Evolutionary conservation across 2,888 invertebrate genomes (phyloP).

Genomic region (Tiliacea aurago): DNA sequence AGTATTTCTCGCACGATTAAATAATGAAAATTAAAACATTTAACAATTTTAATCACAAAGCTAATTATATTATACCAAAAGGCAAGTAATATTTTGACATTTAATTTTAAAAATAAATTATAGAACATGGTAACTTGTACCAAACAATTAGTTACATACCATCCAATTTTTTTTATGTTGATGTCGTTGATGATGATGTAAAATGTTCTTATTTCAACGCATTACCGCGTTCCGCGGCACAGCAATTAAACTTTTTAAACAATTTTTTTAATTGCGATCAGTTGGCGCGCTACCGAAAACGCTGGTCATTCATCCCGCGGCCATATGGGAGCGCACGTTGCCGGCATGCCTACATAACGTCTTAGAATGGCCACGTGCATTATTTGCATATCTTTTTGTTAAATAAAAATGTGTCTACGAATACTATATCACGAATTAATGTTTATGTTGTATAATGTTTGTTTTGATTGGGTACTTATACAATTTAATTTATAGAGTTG

Average conservation of each 20-base stretch:
- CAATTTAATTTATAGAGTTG: not conserved
- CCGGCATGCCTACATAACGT: constrained; percentile 55
- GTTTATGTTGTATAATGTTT: no score
- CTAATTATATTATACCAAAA: not conserved
- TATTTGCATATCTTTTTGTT: constrained; percentile 72
- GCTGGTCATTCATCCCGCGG: constrained; percentile 87
- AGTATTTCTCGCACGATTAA: constrained; percentile 27
- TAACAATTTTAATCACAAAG: not conserved
- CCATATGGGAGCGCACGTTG: constrained; percentile 85
- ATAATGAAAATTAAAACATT: not conserved
- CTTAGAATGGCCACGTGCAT: constrained; percentile 82
- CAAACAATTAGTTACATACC: constrained; percentile 11
- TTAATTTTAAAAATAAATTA: not conserved
- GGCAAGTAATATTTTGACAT: not conserved
- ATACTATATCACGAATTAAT: constrained; percentile 30
- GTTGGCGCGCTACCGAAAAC: constrained; percentile 79
- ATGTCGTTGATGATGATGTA: no score
- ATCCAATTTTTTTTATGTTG: constrained; percentile 17
- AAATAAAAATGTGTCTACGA: constrained; percentile 47
- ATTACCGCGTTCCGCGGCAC: constrained; percentile 21
- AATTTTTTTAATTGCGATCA: constrained; percentile 77
- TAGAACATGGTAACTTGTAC: not conserved
- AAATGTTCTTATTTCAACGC: constrained; percentile 40
- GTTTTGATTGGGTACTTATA: not conserved
- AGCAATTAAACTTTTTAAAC: constrained; percentile 57